These are phyloP conservation scores for Aptenodytes forsteri DNA, from an alignment of 2,113 vertebrate genomes.

Conservation along the genomic window DNA sequence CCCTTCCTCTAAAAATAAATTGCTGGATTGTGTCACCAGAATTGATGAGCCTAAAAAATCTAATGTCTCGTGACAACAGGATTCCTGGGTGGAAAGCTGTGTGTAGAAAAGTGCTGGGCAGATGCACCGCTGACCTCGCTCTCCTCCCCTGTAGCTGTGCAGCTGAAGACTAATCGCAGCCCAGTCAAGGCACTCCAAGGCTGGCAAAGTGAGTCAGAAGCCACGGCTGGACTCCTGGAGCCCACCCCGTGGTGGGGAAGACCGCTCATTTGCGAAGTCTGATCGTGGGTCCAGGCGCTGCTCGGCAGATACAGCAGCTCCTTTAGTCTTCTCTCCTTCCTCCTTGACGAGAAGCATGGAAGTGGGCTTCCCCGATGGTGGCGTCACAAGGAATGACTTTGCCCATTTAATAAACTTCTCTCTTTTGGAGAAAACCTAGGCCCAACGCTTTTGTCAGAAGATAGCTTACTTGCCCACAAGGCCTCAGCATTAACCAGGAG, in stretches of 20 bases:
- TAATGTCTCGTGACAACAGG: not conserved
- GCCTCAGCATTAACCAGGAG: not conserved
- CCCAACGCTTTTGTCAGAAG: not conserved
- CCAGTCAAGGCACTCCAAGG: not conserved
- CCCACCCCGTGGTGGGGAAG: not conserved
- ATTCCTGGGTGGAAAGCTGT: not conserved
- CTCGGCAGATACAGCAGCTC: not conserved
- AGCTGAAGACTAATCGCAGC: not conserved
- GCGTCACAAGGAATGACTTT: not conserved
- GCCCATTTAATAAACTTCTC: not conserved
- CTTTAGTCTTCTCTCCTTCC: not conserved
- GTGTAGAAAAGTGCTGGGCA: not conserved
- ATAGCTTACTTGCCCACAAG: not conserved
- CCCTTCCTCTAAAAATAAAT: conserved; percentile 36
- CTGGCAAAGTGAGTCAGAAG: not conserved
- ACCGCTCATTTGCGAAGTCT: not conserved
- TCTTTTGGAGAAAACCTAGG: not conserved
- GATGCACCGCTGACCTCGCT: not conserved
- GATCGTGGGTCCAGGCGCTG: accelerated
- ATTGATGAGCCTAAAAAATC: conserved; percentile 11
- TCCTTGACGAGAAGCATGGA: not conserved
- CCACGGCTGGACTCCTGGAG: not conserved
- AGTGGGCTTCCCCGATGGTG: not conserved
- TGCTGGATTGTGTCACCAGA: not conserved
- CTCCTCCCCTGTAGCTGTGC: not conserved